Base-by-base conservation (phyloP, 2,113 vertebrate genomes). In the Lonchura striata region DNA sequence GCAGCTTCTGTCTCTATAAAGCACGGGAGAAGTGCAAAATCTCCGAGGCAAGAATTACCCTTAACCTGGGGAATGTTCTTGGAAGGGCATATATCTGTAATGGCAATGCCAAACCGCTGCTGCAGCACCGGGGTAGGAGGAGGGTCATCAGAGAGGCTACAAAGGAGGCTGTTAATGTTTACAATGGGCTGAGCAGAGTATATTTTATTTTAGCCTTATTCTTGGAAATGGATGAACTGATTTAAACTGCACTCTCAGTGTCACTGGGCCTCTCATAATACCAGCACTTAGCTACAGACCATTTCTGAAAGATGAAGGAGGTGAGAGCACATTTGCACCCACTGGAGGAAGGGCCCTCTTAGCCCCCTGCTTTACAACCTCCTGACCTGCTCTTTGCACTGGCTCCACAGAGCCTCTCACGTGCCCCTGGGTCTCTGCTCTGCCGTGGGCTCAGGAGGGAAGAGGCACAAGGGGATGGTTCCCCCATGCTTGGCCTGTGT, bases 51-150 rank as follows among this genome's bases (percentile, higher is more conserved):
- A 78, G 20, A 71, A 15, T 15, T 31, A 31, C 23, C 17, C 50
- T 56, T 60, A 41, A 20, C 33, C 44, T 0, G 0, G 15, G 4
- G 31, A 27, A 19, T 13, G 7, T 35, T 59, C 65, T 13, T 0
- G 1, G 27, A 30, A 35, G 7, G 23, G 11, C 2, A 0, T 24
- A 0, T 30, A 27, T 33, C 37, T 88, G 59, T 28, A 71, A 21
- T 11, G 42, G 61, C 60, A 28, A 23, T 41, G 28, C 33, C 41
- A 60, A 66, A 44, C 25, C 0, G 0, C 37, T 82, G 69, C 74
- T 85, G 53, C 44, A 64, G 78, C 17, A 13, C 15, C 6, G 3
- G 21, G 23, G 49, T 37, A 37, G 61, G 22, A 82, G n/a, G 44
- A 79, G 24, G 30, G 49, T 68, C 52, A 31, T 44, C 44, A 85